Evolutionary conservation across 2,113 vertebrate genomes (phyloP).

Genomic region (Nesogale talazaci): DNA sequence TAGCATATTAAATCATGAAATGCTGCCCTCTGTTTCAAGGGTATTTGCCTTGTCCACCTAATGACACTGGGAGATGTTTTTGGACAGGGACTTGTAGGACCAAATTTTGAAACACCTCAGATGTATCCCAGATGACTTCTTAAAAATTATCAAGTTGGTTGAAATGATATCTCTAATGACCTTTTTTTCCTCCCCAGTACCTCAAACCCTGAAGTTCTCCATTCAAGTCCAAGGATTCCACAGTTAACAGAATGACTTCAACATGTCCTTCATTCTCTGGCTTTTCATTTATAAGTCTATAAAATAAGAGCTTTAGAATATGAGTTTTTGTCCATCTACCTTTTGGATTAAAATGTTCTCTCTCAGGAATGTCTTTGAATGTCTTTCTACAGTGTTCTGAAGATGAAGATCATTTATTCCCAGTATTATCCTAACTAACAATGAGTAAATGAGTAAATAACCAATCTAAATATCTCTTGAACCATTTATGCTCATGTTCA

Average conservation of each 20-base stretch:
- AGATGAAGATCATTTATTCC: slow-evolving; percentile 4
- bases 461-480: slow-evolving; percentile 19
- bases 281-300: background rate
- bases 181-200: background rate
- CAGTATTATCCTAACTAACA: background rate
- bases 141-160: background rate
- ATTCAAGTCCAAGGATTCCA: background rate
- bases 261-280: background rate
- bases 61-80: background rate
- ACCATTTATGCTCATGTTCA: background rate
- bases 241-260: background rate
- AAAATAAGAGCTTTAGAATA: background rate
- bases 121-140: background rate
- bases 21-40: background rate
- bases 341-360: background rate
- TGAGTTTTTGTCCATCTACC: background rate
- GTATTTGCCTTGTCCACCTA: background rate
- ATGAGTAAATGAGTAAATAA: background rate
- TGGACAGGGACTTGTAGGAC: background rate
- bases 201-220: background rate
- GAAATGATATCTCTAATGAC: background rate
- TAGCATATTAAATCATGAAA: background rate
- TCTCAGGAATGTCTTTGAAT: background rate
- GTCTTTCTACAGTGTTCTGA: background rate
- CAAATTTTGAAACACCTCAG: background rate